Percentiles rank a stretch among this genome's conserved stretches.
Conservation (phyloP, 2,797 vertebrate genomes). For the Danio jaintianensis region DNA sequence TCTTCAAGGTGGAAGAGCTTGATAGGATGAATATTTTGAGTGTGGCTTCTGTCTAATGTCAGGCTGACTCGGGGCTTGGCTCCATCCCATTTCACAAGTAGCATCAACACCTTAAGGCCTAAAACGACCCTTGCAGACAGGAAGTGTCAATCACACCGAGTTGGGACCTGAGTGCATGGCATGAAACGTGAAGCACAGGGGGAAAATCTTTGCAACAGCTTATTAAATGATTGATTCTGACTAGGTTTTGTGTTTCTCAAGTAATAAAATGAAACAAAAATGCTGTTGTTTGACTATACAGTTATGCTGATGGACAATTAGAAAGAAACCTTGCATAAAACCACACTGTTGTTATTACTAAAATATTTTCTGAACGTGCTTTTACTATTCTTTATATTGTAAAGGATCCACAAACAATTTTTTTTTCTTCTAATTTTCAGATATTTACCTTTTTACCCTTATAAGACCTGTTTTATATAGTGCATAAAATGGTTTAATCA, state of each 20-base stretch:
- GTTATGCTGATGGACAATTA: background rate
- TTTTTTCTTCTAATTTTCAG: background rate
- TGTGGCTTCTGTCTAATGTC: constrained; percentile 38
- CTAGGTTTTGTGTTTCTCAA: background rate
- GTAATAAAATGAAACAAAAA: background rate
- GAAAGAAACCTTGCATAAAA: background rate
- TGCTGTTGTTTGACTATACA: background rate
- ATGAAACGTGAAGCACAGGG: background rate
- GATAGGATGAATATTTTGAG: background rate
- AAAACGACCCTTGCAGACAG: constrained; percentile 28
- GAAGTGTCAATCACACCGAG: constrained; percentile 36
- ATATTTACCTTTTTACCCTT: background rate
- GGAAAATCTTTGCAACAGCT: background rate
- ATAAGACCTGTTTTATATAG: background rate
- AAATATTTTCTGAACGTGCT: background rate
- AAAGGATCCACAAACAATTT: background rate
- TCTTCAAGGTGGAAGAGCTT: constrained; percentile 11
- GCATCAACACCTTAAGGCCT: constrained; percentile 26
- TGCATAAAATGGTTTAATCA: background rate
- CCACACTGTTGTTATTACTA: background rate
- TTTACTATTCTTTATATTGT: background rate
- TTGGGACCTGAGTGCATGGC: constrained; percentile 2
- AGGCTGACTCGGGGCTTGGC: constrained; percentile 40
- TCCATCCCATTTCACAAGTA: constrained; percentile 11
- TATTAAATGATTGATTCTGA: background rate